These are phyloP conservation scores for Trochalopteron elliotii DNA, from an alignment of 2,113 vertebrate species.

Conservation along the genomic window DNA sequence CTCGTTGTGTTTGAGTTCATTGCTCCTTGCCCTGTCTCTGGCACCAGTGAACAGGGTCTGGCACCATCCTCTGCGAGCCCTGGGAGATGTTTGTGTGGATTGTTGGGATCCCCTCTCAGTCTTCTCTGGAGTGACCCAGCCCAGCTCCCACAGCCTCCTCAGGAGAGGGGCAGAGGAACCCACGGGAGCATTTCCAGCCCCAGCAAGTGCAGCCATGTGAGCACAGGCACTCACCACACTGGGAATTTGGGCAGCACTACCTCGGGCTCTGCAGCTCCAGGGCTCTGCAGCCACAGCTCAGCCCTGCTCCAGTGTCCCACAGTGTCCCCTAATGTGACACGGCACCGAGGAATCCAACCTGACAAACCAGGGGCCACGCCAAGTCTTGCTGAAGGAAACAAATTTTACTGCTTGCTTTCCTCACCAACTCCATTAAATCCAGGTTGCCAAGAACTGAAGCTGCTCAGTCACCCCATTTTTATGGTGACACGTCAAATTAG, in stretches of 20 bases:
- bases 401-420: neutral
- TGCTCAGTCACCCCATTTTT: neutral
- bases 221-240: neutral
- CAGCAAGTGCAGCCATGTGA: neutral
- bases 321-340: neutral
- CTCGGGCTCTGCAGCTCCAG: neutral
- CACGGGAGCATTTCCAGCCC: fast-evolving
- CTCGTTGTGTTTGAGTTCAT: neutral
- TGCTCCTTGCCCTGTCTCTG: neutral
- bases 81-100: neutral
- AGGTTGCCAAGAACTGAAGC: neutral
- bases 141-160: neutral
- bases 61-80: neutral
- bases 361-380: neutral
- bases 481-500: neutral
- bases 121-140: fast-evolving
- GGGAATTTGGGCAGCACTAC: neutral
- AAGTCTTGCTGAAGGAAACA: neutral
- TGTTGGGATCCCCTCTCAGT: neutral
- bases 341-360: neutral
- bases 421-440: neutral
- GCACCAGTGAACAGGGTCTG: neutral
- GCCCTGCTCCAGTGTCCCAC: neutral
- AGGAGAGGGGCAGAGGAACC: neutral
- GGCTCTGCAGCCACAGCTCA: neutral